These are phyloP conservation scores for Andrena cerasifolii DNA, from an alignment of 1,140 invertebrate genomes.

Conservation along the genomic window DNA sequence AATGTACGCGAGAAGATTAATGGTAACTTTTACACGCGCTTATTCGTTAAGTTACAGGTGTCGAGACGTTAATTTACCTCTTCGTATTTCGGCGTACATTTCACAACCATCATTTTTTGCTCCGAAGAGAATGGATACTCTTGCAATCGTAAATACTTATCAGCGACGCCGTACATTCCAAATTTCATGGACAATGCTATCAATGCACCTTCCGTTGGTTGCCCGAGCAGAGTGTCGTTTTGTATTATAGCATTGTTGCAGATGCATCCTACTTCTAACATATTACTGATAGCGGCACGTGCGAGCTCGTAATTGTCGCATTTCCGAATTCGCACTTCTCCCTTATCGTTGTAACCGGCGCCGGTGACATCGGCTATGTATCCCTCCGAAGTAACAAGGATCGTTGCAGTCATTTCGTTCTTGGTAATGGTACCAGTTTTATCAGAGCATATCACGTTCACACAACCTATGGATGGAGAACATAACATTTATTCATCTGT, in stretches of 20 bases:
- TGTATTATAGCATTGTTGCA: conserved; percentile 98
- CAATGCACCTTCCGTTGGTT: conserved; percentile 98
- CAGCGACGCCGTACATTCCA: conserved; percentile 91
- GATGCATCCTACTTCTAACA: conserved; percentile 91
- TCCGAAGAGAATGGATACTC: conserved; percentile 99
- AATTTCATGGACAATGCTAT: conserved; percentile 96
- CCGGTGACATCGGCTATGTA: conserved; percentile 95
- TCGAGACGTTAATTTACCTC: conserved; percentile 81
- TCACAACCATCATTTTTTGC: conserved; percentile 99
- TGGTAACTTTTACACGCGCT: background rate
- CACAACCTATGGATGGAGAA: conserved; percentile 87
- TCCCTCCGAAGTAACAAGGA: conserved; percentile 96
- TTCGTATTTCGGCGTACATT: conserved; percentile 91
- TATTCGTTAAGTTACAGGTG: background rate
- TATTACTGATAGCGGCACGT: conserved; percentile 87
- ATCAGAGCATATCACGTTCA: conserved; percentile 99
- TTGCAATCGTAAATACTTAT: conserved; percentile 93
- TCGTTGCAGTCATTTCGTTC: conserved; percentile 99
- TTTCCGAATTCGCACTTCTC: conserved; percentile 91
- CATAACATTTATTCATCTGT: background rate
- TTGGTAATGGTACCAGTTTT: conserved; percentile 99
- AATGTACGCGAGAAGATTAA: conserved; percentile 36
- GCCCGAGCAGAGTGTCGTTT: conserved; percentile 93
- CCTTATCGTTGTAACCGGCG: conserved; percentile 94
- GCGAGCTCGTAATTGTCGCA: conserved; percentile 90